Evolutionary conservation across 2,113 vertebrate species (phyloP), one percentile per base, ranked within the genome.

Genomic region (Ceyx melanurus): DNA sequence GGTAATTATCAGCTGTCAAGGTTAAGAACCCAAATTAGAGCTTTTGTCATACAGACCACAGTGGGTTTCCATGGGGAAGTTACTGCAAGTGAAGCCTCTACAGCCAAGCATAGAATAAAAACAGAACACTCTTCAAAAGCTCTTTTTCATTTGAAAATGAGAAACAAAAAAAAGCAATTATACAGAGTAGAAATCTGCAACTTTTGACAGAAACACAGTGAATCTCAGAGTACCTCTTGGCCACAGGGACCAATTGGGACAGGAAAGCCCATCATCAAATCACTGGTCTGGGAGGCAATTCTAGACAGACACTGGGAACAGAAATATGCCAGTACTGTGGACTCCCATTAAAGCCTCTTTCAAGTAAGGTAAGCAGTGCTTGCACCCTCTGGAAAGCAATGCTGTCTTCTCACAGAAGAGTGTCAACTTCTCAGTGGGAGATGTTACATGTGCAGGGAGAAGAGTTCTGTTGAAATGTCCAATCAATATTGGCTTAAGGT

Each of bases 101-200:
- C 57, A 89, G 65, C 60, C 85, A 96, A 94, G 72, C 77, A 80
- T 7, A 73, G 87, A 85, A 80, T 31, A 82, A 68, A 70, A 75
- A 21, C 28, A 61, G 68, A 92, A 94, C 88, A 58, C 42, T 78
- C n/a, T 74, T 73, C 87, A 96, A 95, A 96, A 97, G 92, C 82
- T 85, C 91, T 78, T 84, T 58, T 65, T 70, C 40, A 81, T 93
- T 90, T 92, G 56, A 83, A 77, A 91, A 93, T 31, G 91, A 94
- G 62, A 95, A 95, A 90, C 67, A 89, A 92, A 90, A 35, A 35
- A 94, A 93, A 95, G 56, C 65, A 90, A 83, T 92, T 95, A 84
- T 74, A 85, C 29, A 97, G 93, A 97, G 96, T n/a, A 97, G 90
- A 97, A 97, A 88, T 94, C 58, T 86, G 51, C 56, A 92, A 88